phyloP scores from a whole-genome alignment of 2,797 vertebrate genomes.

The Rhinichthys osculus region DNA sequence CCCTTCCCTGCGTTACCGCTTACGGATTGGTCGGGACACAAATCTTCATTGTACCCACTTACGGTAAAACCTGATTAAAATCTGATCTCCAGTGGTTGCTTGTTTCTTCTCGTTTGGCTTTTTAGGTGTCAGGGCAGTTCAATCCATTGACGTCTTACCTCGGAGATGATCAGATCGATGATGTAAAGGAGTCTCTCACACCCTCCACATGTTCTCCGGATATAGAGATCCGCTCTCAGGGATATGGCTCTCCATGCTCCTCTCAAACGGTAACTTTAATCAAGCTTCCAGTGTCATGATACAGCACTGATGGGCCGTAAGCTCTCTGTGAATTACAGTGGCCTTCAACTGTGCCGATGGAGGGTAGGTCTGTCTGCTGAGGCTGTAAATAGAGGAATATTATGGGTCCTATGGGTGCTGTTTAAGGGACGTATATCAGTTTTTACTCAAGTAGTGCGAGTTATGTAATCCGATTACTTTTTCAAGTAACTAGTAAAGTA shows the following conservation, averaged over 20 bases:
- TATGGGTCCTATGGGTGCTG: constrained; percentile 29
- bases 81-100: neutral
- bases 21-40: constrained; percentile 66
- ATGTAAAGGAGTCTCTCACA: constrained; percentile 43
- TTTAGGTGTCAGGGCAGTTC: constrained; percentile 64
- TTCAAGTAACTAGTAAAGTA: no score
- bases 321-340: constrained; percentile 54
- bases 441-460: neutral
- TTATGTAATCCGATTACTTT: no score
- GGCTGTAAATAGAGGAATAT: constrained; percentile 45
- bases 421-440: constrained; percentile 45
- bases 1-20: constrained; percentile 64
- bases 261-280: constrained; percentile 39
- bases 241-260: neutral
- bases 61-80: neutral
- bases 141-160: constrained; percentile 76
- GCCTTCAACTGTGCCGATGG: constrained; percentile 19
- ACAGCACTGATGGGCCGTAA: constrained; percentile 30
- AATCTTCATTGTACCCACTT: neutral
- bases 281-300: neutral
- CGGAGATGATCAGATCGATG: constrained; percentile 66
- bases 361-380: constrained; percentile 58
- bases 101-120: constrained; percentile 25
- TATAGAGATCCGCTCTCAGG: constrained; percentile 1
- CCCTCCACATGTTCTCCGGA: neutral